Evolutionary conservation across 2,888 invertebrate genomes (phyloP).

Genomic region (Coelinius sp.): DNA sequence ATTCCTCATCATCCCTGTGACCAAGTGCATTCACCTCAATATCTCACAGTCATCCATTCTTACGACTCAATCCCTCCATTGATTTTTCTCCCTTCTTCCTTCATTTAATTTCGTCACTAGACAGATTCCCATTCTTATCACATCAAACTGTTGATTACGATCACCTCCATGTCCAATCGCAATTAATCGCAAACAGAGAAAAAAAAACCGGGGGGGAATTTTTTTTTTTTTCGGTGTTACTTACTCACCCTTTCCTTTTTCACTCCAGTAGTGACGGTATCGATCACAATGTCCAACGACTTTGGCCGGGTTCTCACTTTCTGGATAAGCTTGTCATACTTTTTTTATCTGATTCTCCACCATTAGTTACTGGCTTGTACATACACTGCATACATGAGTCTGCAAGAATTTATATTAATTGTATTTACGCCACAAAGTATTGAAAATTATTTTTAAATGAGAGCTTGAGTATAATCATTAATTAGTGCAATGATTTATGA

Average conservation of each 20-base stretch:
- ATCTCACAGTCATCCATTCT: neutral
- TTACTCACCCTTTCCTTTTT: neutral
- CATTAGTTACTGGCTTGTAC: neutral
- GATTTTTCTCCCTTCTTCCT: neutral
- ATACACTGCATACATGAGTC: neutral
- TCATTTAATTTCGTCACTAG: neutral
- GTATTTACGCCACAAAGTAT: neutral
- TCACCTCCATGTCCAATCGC: neutral
- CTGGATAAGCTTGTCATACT: neutral
- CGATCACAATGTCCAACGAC: conserved; percentile 17
- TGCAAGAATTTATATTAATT: neutral
- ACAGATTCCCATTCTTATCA: neutral
- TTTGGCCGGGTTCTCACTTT: conserved; percentile 10
- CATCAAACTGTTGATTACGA: neutral
- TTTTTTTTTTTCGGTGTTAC: neutral
- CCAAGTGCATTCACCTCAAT: conserved; percentile 4
- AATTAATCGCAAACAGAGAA: neutral
- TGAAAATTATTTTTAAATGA: neutral
- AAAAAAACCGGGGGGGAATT: neutral
- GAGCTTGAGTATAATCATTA: neutral
- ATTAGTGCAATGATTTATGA: neutral
- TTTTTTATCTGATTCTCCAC: neutral
- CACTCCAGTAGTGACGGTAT: conserved; percentile 4
- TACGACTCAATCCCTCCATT: neutral
- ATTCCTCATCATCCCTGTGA: conserved; percentile 1